Conservation (phyloP, 2,113 vertebrate species). For the Neopipo cinnamomea region DNA sequence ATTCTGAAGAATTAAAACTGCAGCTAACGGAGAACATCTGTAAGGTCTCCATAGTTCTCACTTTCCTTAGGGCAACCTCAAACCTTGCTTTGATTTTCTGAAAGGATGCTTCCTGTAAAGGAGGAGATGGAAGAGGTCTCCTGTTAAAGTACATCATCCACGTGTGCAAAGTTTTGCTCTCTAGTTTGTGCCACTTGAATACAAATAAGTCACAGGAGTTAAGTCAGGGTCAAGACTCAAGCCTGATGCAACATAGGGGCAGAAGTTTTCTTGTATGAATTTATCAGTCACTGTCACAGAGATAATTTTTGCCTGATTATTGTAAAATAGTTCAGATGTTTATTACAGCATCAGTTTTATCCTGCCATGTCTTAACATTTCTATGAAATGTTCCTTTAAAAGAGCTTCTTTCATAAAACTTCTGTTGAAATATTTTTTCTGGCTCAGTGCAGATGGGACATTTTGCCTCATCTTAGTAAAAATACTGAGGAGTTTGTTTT, state of each 20-base stretch:
- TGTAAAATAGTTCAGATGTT: neutral
- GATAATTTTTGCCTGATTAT: neutral
- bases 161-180: neutral
- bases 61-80: conserved; percentile 52
- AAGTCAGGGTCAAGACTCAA: neutral
- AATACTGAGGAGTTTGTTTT: conserved; percentile 8
- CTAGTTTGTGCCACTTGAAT: neutral
- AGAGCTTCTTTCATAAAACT: conserved; percentile 26
- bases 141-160: neutral
- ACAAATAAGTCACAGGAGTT: neutral
- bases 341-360: neutral
- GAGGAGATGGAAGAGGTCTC: neutral
- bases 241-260: neutral
- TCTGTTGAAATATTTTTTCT: conserved; percentile 22
- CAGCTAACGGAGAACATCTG: conserved; percentile 40
- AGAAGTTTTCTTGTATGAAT: neutral
- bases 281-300: neutral
- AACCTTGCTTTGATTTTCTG: conserved; percentile 59
- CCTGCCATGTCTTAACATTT: neutral
- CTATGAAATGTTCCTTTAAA: neutral
- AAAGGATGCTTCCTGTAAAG: conserved; percentile 57
- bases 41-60: conserved; percentile 45
- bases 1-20: conserved; percentile 33
- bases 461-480: conserved; percentile 45
- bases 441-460: neutral